phyloP scores from a whole-genome alignment of 1,140 invertebrate species.

The Adelges cooleyi region DNA sequence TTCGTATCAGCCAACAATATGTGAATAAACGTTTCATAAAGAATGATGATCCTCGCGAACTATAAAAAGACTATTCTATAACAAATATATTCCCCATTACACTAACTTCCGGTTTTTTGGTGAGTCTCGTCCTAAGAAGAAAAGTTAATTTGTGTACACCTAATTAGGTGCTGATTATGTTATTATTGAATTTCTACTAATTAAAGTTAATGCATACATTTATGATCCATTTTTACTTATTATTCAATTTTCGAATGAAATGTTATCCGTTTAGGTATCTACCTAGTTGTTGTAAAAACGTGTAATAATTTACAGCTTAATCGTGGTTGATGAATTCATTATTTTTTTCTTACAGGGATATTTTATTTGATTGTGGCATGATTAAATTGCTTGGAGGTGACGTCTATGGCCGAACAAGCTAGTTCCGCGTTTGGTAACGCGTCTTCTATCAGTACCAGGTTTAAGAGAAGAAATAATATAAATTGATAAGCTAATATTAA shows the following conservation, averaged over 20 bases:
- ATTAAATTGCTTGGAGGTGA: slow-evolving; percentile 29
- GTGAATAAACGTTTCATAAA: not conserved
- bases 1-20: not conserved
- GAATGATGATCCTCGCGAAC: not conserved
- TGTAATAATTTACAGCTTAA: too few species aligned
- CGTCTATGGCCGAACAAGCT: slow-evolving; percentile 31
- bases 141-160: too few species aligned
- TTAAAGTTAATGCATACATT: too few species aligned
- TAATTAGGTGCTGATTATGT: too few species aligned
- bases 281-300: too few species aligned
- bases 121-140: not conserved
- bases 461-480: not conserved
- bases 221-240: too few species aligned
- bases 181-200: too few species aligned
- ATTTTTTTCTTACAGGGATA: too few species aligned
- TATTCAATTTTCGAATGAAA: too few species aligned
- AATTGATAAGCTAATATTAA: too few species aligned
- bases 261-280: too few species aligned
- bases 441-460: slow-evolving; percentile 30
- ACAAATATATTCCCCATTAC: not conserved
- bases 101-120: slow-evolving; percentile 20
- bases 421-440: slow-evolving; percentile 29
- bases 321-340: too few species aligned
- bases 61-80: not conserved
- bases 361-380: slow-evolving; percentile 30